A percentile compares a stretch with the other conserved stretches of the same genome.
Evolutionary conservation across 2,797 vertebrate species (phyloP).

Genomic region (Tachyglossus aculeatus): DNA sequence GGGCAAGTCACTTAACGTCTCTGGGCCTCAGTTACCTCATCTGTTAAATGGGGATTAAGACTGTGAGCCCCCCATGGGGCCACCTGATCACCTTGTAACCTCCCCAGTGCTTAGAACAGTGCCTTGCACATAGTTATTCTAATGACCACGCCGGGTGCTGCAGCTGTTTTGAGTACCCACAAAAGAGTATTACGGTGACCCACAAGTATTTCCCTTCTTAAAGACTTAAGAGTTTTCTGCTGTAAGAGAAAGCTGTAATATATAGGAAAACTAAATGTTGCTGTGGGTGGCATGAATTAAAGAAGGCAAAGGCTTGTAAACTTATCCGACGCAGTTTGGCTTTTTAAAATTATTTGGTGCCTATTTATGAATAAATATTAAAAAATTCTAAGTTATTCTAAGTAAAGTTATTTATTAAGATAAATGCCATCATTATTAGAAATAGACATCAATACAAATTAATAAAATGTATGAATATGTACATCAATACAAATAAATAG

Average conservation of each 20-base stretch:
- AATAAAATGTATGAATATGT: too few relatives aligned
- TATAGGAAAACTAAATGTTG: conserved; percentile 83
- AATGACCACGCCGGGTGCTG: conserved; percentile 59
- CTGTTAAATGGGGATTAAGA: too few relatives aligned
- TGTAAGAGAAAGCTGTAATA: conserved; percentile 84
- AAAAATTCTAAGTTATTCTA: conserved; percentile 69
- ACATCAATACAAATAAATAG: too few relatives aligned
- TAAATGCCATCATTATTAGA: too few relatives aligned
- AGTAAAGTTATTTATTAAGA: too few relatives aligned
- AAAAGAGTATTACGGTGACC: conserved; percentile 71
- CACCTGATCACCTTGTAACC: too few relatives aligned
- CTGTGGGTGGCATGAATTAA: conserved; percentile 75
- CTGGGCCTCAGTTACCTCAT: too few relatives aligned
- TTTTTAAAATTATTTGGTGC: conserved; percentile 91
- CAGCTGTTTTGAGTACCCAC: conserved; percentile 56
- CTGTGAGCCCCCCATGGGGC: too few relatives aligned
- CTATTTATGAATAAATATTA: conserved; percentile 82
- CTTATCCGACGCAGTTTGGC: conserved; percentile 83
- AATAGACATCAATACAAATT: too few relatives aligned
- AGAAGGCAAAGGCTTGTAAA: conserved; percentile 91
- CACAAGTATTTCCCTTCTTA: conserved; percentile 71
- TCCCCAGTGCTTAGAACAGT: too few relatives aligned
- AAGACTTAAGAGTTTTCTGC: conserved; percentile 81
- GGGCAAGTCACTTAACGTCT: too few relatives aligned
- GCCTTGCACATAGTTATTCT: too few relatives aligned